Percentiles rank a stretch among this genome's conserved stretches.
Evolutionary conservation across 2,888 invertebrate species (phyloP).

Genomic region (Microplitis deprimator): DNA sequence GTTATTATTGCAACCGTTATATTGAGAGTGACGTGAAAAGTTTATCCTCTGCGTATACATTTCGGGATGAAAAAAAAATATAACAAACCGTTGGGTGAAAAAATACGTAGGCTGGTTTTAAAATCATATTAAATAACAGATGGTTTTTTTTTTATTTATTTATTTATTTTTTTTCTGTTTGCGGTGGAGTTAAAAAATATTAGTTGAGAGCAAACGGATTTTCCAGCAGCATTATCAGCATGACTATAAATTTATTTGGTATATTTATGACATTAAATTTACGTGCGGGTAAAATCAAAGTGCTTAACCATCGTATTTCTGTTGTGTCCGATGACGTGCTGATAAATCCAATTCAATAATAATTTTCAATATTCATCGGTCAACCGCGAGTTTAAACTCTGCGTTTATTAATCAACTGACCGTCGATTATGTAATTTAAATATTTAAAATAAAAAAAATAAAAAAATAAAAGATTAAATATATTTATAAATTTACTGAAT

Average conservation of each 20-base stretch:
- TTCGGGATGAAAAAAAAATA: neutral
- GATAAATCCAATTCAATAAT: conserved; percentile 18
- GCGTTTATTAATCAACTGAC: neutral
- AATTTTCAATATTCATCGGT: conserved; percentile 19
- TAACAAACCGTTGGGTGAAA: neutral
- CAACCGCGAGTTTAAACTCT: conserved; percentile 10
- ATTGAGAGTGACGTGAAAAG: conserved; percentile 27
- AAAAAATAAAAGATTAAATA: neutral
- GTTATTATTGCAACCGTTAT: conserved; percentile 47
- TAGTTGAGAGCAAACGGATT: neutral
- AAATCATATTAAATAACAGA: neutral
- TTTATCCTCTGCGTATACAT: conserved; percentile 2
- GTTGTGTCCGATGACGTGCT: conserved; percentile 4
- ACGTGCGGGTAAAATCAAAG: conserved; percentile 25
- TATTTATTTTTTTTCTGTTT: neutral
- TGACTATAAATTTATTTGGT: neutral
- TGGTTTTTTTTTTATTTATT: neutral
- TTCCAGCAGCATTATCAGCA: neutral
- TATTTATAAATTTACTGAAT: neutral
- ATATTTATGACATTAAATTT: conserved; percentile 4
- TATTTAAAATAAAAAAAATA: neutral
- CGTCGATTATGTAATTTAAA: conserved; percentile 1
- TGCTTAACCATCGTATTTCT: conserved; percentile 12
- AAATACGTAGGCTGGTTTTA: neutral
- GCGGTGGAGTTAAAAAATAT: neutral